Evolutionary conservation across 2,113 vertebrate species (phyloP).

Genomic region (Atrichornis clamosus): DNA sequence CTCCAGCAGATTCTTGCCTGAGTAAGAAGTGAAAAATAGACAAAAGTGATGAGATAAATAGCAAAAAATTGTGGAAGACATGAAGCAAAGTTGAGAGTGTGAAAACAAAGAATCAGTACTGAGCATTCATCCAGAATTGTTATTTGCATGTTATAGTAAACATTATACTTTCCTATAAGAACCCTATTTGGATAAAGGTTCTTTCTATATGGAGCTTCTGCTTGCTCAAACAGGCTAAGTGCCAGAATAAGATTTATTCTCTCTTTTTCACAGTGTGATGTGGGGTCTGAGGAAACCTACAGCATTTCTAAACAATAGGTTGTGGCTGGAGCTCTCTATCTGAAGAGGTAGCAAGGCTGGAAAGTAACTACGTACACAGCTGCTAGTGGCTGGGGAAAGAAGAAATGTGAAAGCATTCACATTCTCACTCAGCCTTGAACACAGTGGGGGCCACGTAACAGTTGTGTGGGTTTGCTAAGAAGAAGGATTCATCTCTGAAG

Average conservation of each 20-base stretch:
- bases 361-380: background rate
- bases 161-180: background rate
- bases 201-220: background rate
- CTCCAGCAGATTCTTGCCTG: background rate
- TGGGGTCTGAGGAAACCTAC: background rate
- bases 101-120: background rate
- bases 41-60: background rate
- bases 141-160: background rate
- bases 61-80: background rate
- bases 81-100: background rate
- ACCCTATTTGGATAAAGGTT: background rate
- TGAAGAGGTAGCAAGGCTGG: background rate
- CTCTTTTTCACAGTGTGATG: background rate
- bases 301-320: background rate
- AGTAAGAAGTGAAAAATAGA: background rate
- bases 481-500: constrained; percentile 13
- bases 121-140: background rate
- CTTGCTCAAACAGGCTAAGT: background rate
- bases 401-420: background rate
- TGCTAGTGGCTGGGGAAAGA: background rate
- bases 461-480: background rate
- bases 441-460: background rate
- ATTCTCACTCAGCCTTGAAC: background rate
- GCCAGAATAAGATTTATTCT: background rate
- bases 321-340: background rate